Base-by-base conservation (phyloP, 2,797 vertebrate genomes). In the Scyliorhinus canicula region DNA sequence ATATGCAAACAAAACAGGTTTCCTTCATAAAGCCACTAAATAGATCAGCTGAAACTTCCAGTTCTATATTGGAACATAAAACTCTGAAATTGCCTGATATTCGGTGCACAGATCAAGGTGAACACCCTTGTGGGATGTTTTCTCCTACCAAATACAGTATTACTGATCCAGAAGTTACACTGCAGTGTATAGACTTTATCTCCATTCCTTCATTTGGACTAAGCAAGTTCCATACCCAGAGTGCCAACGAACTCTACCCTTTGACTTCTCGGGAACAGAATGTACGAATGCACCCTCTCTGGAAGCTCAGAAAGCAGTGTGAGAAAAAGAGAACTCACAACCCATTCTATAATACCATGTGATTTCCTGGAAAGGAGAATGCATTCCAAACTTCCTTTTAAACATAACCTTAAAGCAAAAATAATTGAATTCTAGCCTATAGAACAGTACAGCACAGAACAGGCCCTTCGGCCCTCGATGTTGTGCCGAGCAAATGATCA, bases 331-430 rank as follows among this genome's bases (percentile, higher is more conserved):
- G 93, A 94, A 94, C 65, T 31, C 52, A 47, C 93, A 94, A 74
- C 11, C 47, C 67, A 35, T 74, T 94, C 67, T 94, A 94, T 74
- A 71, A 94, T 52, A 94, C 67, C 65, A 94, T 74, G 93, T 94
- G 93, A 94, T 94, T 50, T 16, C 26, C 74, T 74, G 67, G 69
- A 67, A 31, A 74, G 19, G 47, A 50, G 86, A 94, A 74, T 74
- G 50, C 93, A 74, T 55, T 94, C 67, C 67, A 94, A 74, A 50
- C 69, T 47, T 94, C 50, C 47, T 47, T 44, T 91, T 65, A 91
- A 93, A 44, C 12, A n/a, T 74, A 52, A 69, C 91, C 65, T 93
- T 50, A 67, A 93, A 65, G 63, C 91, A 93, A 93, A 93, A 93
- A 93, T 63, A 91, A 40, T 91, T 91, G 40, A 47, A 67, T 94